Evolutionary conservation across 2,888 invertebrate genomes (phyloP), one percentile per base, ranked within the genome.

Genomic region (Drosophila nr. medialis): DNA sequence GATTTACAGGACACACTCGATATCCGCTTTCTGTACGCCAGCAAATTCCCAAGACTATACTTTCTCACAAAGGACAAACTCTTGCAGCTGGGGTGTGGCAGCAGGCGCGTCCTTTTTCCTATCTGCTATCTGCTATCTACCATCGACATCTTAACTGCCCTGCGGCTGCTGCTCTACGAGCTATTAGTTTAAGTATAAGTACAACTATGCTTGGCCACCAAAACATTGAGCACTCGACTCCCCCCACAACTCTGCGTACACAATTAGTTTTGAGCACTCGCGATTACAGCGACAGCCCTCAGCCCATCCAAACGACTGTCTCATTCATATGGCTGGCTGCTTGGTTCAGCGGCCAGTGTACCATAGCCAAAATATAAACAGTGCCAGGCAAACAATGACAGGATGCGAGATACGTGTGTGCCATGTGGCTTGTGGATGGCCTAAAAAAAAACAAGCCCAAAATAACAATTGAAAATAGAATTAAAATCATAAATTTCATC

Each of bases 181-280:
- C 63, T 54, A 42, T 49, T 55, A 63, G 58, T 30, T 74, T 54
- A 55, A 61, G 64, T 27, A 34, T 29, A 51, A 65, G 68, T 29
- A 32, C 21, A 51, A 29, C 29, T 34, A 51, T 29, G 18, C 15
- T 36, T 15, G 38, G 32, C 29, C 54, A 36, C 5, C 54, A 21
- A 40, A 40, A 24, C 53, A 53, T 51, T 38, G 36, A 34, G 29
- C 45, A 30, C 40, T 40, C 36, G 58, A 49, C 51, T 53, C 36
- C 45, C 61, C 24, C 38, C 38, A 21, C 45, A 45, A 45, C 15
- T 24, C 24, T 45, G 8, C 4, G 24, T 51, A 67, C 65, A 73
- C 74, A 84, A 84, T 84, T 84, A 84, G 80, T 72, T 74, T 75
- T 75, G 63, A 83, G 77, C 65, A 64, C 54, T 51, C 54, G 51